Conservation (phyloP, 2,888 invertebrate species). For the Hyppa rectilinea region DNA sequence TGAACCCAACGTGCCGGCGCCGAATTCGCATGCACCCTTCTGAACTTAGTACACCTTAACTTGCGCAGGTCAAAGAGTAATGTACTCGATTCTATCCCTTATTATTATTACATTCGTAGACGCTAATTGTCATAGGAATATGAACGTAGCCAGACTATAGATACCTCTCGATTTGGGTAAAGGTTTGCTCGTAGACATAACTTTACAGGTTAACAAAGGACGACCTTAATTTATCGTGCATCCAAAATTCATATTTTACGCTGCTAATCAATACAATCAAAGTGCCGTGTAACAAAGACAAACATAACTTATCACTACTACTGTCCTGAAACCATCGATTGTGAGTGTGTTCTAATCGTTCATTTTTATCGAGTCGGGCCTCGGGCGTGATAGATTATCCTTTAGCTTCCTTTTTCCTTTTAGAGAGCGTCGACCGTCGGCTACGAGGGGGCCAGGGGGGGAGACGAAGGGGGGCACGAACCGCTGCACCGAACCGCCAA, state of each 20-base stretch:
- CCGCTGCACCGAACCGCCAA: constrained; percentile 82
- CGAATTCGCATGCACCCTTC: constrained; percentile 84
- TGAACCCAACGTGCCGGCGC: constrained; percentile 82
- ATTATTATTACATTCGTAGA: constrained; percentile 49
- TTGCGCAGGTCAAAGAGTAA: constrained; percentile 81
- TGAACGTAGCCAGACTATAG: background rate
- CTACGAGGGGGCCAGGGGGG: constrained; percentile 79
- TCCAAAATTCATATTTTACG: constrained; percentile 20
- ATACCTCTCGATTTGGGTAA: background rate
- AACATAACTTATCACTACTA: constrained; percentile 68
- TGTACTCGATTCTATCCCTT: constrained; percentile 71
- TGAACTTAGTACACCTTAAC: constrained; percentile 78
- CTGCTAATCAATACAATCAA: constrained; percentile 40
- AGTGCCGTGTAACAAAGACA: constrained; percentile 58
- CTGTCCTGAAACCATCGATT: constrained; percentile 83
- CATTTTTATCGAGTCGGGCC: constrained; percentile 89
- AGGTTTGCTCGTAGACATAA: background rate
- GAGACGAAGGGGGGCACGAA: constrained; percentile 77
- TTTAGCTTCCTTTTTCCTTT: constrained; percentile 89
- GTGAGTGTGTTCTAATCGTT: constrained; percentile 86
- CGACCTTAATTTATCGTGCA: background rate
- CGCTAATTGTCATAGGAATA: constrained; percentile 44
- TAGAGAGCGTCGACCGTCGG: constrained; percentile 89
- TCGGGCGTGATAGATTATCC: constrained; percentile 90
- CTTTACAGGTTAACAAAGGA: constrained; percentile 8